These are phyloP conservation scores for Proisotoma minuta DNA, from an alignment of 2,888 invertebrate species.

Conservation along the genomic window DNA sequence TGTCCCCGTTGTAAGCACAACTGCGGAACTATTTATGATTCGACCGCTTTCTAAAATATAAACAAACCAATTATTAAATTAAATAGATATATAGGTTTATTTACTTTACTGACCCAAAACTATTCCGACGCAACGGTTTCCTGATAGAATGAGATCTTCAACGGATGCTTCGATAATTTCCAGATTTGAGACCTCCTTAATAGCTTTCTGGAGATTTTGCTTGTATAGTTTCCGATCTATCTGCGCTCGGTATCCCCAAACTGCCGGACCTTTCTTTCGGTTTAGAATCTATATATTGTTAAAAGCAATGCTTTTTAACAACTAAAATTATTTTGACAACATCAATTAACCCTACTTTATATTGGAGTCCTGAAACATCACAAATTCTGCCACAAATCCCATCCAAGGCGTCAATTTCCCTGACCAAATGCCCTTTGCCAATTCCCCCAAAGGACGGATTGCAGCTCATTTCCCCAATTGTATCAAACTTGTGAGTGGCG, in stretches of 20 bases:
- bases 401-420: conserved; percentile 82
- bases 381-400: conserved; percentile 76
- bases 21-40: conserved; percentile 59
- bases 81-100: background rate
- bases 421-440: conserved; percentile 82
- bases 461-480: conserved; percentile 88
- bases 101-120: conserved; percentile 52
- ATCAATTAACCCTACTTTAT: conserved; percentile 56
- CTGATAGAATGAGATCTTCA: conserved; percentile 67
- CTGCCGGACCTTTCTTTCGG: conserved; percentile 75
- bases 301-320: background rate
- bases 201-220: conserved; percentile 65
- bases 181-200: conserved; percentile 63
- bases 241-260: conserved; percentile 83
- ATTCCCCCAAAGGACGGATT: conserved; percentile 91
- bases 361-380: conserved; percentile 74
- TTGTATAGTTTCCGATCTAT: conserved; percentile 79
- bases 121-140: conserved; percentile 55
- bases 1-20: conserved; percentile 82
- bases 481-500: conserved; percentile 75
- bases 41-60: conserved; percentile 57
- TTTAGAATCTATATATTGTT: conserved; percentile 61
- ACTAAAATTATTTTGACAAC: no score
- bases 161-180: conserved; percentile 67
- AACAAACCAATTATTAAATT: conserved; percentile 25